Conservation (phyloP, 2,113 vertebrate species). For the Dolichallabes microphthalmus region DNA sequence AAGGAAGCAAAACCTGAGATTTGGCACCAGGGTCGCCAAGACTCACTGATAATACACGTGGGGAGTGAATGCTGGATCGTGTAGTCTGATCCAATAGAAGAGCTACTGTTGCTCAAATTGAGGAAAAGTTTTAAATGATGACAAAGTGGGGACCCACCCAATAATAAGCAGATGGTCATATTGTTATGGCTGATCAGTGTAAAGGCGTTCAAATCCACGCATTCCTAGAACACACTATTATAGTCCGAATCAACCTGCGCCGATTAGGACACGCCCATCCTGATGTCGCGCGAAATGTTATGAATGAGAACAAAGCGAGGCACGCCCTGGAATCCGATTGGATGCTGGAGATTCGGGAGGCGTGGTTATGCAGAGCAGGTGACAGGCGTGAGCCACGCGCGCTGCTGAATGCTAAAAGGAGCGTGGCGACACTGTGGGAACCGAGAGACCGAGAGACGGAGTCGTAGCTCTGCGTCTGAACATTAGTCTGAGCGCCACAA, state of each 20-base stretch:
- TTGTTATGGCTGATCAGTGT: too few relatives aligned
- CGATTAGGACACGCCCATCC: not conserved
- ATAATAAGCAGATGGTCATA: too few relatives aligned
- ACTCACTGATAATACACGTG: too few relatives aligned
- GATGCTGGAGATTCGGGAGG: not conserved
- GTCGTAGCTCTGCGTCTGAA: not conserved
- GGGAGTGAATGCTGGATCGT: too few relatives aligned
- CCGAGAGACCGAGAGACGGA: conserved; percentile 20
- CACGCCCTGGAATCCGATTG: conserved; percentile 20
- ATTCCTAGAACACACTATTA: not conserved
- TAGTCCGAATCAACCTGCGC: not conserved
- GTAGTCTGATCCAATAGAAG: too few relatives aligned
- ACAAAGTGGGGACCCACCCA: too few relatives aligned
- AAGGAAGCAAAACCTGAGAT: too few relatives aligned
- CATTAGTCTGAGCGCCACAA: not conserved
- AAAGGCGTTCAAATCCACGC: not conserved
- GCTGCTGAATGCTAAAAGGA: conserved; percentile 17
- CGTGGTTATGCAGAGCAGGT: conserved; percentile 32
- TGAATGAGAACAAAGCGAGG: conserved; percentile 42
- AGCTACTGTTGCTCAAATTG: too few relatives aligned
- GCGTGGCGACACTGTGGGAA: conserved; percentile 49
- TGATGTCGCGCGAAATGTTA: conserved; percentile 1
- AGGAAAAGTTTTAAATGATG: too few relatives aligned
- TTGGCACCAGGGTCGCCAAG: too few relatives aligned
- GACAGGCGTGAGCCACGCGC: conserved; percentile 25